A percentile compares a stretch with the other conserved stretches of the same genome.
These are phyloP conservation scores for Drosophila pseudoananassae DNA, from an alignment of 1,140 invertebrate genomes.

Conservation along the genomic window DNA sequence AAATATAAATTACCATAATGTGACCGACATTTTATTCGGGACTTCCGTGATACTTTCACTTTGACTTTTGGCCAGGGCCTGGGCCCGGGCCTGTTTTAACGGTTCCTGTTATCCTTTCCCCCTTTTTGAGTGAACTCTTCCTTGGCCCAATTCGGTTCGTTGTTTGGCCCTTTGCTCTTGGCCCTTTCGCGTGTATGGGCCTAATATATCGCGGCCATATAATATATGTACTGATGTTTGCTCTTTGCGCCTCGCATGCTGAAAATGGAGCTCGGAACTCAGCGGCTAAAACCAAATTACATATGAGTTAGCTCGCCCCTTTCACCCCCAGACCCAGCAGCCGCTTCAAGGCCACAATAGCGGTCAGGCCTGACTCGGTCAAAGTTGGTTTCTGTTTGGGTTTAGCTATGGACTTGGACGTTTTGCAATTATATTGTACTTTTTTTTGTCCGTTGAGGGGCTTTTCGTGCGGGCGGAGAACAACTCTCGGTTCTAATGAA, in stretches of 20 bases:
- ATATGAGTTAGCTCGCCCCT: conserved; percentile 42
- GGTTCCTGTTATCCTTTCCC: conserved; percentile 32
- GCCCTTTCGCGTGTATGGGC: conserved; percentile 59
- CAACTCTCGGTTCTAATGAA: conserved; percentile 67
- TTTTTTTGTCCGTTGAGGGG: conserved; percentile 21
- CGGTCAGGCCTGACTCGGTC: conserved; percentile 65
- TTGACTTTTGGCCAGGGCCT: conserved; percentile 31
- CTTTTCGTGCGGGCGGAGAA: conserved; percentile 18
- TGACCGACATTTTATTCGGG: conserved; percentile 54
- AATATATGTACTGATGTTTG: conserved; percentile 45
- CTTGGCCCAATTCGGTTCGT: conserved; percentile 7
- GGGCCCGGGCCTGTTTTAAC: conserved; percentile 41
- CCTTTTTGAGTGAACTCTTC: conserved; percentile 4
- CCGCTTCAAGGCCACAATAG: conserved; percentile 68
- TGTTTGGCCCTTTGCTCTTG: conserved; percentile 29
- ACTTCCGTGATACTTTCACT: conserved; percentile 66
- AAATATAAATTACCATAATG: conserved; percentile 61
- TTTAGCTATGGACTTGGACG: conserved; percentile 36
- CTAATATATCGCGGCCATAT: conserved; percentile 68
- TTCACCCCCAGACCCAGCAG: conserved; percentile 16
- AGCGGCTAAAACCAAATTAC: conserved; percentile 74
- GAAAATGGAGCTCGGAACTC: conserved; percentile 49
- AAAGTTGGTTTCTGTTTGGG: conserved; percentile 57
- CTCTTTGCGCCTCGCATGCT: conserved; percentile 70
- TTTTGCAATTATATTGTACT: conserved; percentile 75